Evolutionary conservation across 2,113 vertebrate genomes (phyloP), one percentile per base, ranked within the genome.

Genomic region (Hippocampus abdominalis): DNA sequence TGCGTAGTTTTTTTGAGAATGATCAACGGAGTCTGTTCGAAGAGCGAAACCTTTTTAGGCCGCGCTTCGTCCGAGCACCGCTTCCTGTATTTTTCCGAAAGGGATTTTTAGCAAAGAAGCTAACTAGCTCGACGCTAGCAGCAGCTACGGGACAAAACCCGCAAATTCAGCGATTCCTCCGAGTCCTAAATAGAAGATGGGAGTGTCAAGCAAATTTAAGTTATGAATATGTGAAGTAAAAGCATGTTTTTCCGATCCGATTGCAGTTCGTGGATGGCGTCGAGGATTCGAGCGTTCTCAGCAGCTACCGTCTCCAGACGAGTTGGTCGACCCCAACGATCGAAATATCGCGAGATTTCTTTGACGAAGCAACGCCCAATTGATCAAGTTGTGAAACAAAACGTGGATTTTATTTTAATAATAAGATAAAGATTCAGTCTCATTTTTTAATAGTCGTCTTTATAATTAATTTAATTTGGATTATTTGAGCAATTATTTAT

Each of bases 71-170:
- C 74, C 27, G 65, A 23, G 59, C 65, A 61, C 71, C 78, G 76
- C 88, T 89, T 88, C 88, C 88, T 84, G 86, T 75, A 60, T 87
- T 86, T 49, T 3, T 25, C 64, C 64, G 39, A 42, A 27, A 39
- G 16, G 51, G 11, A 18, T 60, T 3, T 20, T 29, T 20, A 64
- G 54, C 73, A 48, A 25, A 42, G 63, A 71, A 69, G 73, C 77
- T 90, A 88, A 81, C 81, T 39, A 48, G 61, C 68, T 84, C 78
- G 76, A 78, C 39, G 60, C 64, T 78, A 83, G 73, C 39, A 72
- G 44, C 64, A 27, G 29, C 74, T 9, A 32, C 18, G 48, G 48
- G 23, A 66, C 32, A 49, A 49, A 65, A 27, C 15, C 8, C 32
- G 40, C 32, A 51, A 59, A 49, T 21, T 60, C 71, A 76, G 20